These are phyloP conservation scores for Harpalus rufipes DNA, from an alignment of 2,888 invertebrate species.

Conservation along the genomic window DNA sequence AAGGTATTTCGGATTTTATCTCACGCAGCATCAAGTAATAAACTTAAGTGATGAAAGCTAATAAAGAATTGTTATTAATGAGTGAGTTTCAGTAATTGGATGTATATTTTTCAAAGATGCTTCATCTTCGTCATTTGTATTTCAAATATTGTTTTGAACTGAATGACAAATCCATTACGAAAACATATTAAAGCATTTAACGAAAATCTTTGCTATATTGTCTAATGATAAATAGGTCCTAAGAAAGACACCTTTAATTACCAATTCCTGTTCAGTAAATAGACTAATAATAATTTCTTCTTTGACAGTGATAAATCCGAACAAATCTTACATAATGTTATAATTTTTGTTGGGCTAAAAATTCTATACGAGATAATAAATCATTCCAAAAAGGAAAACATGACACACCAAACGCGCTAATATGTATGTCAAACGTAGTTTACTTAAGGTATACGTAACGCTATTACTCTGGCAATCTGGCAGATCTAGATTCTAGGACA, in stretches of 20 bases:
- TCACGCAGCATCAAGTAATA: background rate
- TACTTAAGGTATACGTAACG: conserved; percentile 12
- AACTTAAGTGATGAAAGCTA: background rate
- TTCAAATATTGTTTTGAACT: too few relatives aligned
- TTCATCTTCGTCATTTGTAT: too few relatives aligned
- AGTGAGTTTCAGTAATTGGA: too few relatives aligned
- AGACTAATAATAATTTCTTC: background rate
- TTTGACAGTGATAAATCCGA: background rate
- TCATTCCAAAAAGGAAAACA: conserved; percentile 16
- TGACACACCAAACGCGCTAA: background rate
- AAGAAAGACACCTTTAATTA: background rate
- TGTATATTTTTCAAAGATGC: too few relatives aligned
- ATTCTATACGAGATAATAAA: conserved; percentile 9
- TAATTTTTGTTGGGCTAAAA: conserved; percentile 17
- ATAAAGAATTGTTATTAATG: background rate
- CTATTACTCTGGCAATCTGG: background rate
- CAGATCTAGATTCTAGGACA: conserved; percentile 4
- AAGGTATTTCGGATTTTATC: conserved; percentile 17
- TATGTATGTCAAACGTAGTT: conserved; percentile 13
- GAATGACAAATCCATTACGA: too few relatives aligned
- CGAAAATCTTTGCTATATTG: too few relatives aligned
- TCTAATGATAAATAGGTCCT: background rate
- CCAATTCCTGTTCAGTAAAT: background rate
- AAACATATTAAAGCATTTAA: too few relatives aligned
- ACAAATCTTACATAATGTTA: conserved; percentile 27